phyloP scores from a whole-genome alignment of 2,797 vertebrate genomes.

The Pyrocephalus nanus region DNA sequence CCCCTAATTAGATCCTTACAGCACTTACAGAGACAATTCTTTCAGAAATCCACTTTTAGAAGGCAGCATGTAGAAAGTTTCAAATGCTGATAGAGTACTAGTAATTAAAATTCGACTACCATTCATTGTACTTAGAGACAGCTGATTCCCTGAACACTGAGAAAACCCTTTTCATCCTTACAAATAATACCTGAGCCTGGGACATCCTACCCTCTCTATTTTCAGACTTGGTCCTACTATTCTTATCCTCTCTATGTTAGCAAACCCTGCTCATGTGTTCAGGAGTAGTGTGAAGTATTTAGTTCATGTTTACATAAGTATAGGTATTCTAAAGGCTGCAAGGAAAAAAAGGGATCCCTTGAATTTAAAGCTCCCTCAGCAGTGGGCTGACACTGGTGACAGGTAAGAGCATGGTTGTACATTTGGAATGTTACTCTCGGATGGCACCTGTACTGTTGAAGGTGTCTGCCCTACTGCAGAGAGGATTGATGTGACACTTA shows the following conservation, averaged over 20 bases:
- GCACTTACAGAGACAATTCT: constrained; percentile 26
- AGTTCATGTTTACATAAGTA: background rate
- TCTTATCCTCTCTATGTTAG: background rate
- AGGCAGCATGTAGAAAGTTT: constrained; percentile 5
- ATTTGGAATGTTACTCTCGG: background rate
- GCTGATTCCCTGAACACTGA: background rate
- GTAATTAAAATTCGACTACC: constrained; percentile 63
- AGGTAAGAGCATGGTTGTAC: background rate
- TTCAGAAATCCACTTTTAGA: constrained; percentile 38
- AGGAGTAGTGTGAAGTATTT: background rate
- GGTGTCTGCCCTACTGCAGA: background rate
- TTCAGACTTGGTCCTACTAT: background rate
- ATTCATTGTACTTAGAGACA: constrained; percentile 12
- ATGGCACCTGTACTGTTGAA: background rate
- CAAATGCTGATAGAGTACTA: constrained; percentile 21
- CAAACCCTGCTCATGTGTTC: background rate
- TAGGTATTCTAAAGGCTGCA: background rate
- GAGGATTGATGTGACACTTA: constrained; percentile 17
- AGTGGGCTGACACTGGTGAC: background rate
- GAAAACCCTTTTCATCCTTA: constrained; percentile 40
- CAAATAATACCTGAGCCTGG: background rate
- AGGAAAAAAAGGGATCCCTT: background rate
- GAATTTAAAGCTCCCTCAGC: constrained; percentile 1
- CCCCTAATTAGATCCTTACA: constrained; percentile 62
- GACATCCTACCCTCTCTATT: constrained; percentile 36